Percentiles rank a stretch among this genome's conserved stretches.
These are phyloP conservation scores for Staurois parvus DNA, from an alignment of 2,797 vertebrate genomes.

Conservation along the genomic window DNA sequence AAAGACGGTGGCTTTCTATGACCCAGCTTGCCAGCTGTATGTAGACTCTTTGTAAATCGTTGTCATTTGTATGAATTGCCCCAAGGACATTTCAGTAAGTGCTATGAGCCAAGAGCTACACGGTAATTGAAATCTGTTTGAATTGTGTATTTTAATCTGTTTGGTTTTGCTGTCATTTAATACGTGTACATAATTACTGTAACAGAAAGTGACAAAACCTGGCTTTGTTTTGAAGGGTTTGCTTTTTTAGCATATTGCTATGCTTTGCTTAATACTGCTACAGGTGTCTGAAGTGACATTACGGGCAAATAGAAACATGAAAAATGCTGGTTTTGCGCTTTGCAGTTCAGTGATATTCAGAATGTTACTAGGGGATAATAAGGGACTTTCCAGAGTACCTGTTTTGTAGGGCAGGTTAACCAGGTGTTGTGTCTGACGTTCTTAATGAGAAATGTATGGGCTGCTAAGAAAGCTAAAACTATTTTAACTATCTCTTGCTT, in stretches of 20 bases:
- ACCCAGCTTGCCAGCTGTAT: no score
- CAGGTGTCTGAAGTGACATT: not conserved
- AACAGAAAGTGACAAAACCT: not conserved
- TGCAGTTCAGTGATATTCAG: not conserved
- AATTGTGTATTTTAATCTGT: not conserved
- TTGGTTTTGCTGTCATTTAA: not conserved
- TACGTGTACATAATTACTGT: no score
- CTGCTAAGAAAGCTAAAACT: not conserved
- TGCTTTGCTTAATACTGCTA: not conserved
- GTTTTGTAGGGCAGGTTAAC: not conserved
- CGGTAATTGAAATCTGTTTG: not conserved
- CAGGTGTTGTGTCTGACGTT: not conserved
- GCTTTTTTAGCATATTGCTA: no score
- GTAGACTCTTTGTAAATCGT: no score
- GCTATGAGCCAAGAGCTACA: no score
- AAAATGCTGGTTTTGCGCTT: not conserved
- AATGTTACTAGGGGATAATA: not conserved
- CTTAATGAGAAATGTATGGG: not conserved
- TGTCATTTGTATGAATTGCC: no score
- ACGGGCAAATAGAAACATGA: not conserved
- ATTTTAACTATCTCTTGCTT: not conserved
- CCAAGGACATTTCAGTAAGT: no score
- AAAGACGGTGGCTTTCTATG: no score
- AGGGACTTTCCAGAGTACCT: slow-evolving; percentile 41
- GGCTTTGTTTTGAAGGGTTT: no score